Conservation (phyloP, 2,888 invertebrate species). For the Tinea pellionella region DNA sequence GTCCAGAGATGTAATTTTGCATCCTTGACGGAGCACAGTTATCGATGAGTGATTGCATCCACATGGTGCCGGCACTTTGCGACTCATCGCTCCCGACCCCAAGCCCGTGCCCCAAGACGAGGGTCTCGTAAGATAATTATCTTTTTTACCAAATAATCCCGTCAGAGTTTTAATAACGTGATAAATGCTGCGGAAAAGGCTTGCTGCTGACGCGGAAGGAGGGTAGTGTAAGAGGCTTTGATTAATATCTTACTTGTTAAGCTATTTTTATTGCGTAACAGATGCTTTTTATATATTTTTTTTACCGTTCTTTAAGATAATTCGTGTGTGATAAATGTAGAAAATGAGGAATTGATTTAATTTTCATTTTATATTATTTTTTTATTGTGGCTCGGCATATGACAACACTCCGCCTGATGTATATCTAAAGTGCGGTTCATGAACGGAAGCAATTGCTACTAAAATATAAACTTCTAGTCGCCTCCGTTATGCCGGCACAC, state of each 20-base stretch:
- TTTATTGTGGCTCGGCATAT: no score
- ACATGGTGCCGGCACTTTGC: slow-evolving; percentile 53
- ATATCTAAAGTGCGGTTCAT: no score
- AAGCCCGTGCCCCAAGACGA: slow-evolving; percentile 50
- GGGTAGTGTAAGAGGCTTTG: slow-evolving; percentile 33
- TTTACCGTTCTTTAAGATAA: slow-evolving; percentile 30
- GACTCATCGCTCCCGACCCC: slow-evolving; percentile 48
- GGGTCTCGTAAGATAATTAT: slow-evolving; percentile 68
- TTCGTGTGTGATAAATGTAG: neutral
- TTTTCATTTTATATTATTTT: neutral
- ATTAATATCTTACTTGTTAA: slow-evolving; percentile 52
- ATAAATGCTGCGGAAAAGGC: slow-evolving; percentile 66
- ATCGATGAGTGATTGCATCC: slow-evolving; percentile 64
- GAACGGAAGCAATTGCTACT: no score
- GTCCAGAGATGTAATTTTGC: slow-evolving; percentile 26
- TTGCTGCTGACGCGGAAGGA: slow-evolving; percentile 60
- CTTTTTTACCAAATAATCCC: slow-evolving; percentile 64
- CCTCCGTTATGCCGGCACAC: no score
- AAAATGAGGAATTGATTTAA: neutral
- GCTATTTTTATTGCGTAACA: slow-evolving; percentile 49
- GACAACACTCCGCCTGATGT: no score
- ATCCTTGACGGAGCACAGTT: slow-evolving; percentile 53
- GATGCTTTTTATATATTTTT: slow-evolving; percentile 52
- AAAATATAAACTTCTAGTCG: no score
- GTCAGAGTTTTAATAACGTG: slow-evolving; percentile 62